A percentile compares a stretch with the other conserved stretches of the same genome.
phyloP scores from a whole-genome alignment of 2,797 vertebrate species.

The Spea hammondii region DNA sequence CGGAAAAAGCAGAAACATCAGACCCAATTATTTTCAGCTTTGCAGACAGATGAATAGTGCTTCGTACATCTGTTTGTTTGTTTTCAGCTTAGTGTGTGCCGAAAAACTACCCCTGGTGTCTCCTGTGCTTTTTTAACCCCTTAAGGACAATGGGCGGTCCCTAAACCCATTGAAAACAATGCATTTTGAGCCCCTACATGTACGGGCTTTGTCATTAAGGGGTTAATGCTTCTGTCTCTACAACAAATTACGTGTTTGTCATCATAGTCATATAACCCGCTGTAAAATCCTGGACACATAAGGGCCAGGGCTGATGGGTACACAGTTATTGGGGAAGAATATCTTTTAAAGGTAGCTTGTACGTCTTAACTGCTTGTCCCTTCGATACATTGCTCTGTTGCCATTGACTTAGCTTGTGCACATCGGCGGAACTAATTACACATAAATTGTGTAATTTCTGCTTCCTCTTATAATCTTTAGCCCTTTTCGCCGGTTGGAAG shows the following conservation, averaged over 20 bases:
- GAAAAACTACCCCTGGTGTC: conserved; percentile 8
- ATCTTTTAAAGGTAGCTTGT: conserved; percentile 21
- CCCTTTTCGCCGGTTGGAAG: too few species aligned
- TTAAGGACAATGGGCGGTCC: too few species aligned
- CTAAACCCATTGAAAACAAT: too few species aligned
- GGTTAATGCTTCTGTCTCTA: too few species aligned
- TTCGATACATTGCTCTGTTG: conserved; percentile 11
- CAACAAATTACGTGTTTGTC: conserved; percentile 7
- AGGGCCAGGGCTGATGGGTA: neutral
- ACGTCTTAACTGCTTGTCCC: conserved; percentile 6
- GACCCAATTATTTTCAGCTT: conserved; percentile 47
- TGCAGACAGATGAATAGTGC: conserved; percentile 36
- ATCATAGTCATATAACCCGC: conserved; percentile 16
- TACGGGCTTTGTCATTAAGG: neutral
- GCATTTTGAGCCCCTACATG: too few species aligned
- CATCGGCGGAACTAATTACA: neutral
- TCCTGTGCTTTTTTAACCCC: neutral
- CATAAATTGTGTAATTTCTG: neutral
- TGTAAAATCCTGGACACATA: conserved; percentile 11
- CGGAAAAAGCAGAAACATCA: conserved; percentile 39
- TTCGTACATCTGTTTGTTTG: conserved; percentile 40
- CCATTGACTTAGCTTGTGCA: neutral
- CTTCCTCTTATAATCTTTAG: too few species aligned
- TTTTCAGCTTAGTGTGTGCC: conserved; percentile 12
- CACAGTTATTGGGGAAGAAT: conserved; percentile 15